Percentiles rank a stretch among this genome's conserved stretches.
Evolutionary conservation across 2,797 vertebrate species (phyloP).

Genomic region (Crenuchus spilurus): DNA sequence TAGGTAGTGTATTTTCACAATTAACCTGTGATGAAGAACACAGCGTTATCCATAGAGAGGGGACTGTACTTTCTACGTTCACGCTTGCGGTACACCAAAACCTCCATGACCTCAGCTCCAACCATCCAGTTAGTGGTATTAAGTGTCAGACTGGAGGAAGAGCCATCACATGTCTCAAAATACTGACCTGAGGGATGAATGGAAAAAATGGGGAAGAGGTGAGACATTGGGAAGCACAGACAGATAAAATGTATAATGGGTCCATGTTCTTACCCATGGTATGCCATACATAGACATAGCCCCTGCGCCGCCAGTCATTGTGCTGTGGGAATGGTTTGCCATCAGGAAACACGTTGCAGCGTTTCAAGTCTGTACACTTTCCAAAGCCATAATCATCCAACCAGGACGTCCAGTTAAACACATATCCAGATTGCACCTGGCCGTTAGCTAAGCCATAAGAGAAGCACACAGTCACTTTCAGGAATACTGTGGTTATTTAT

Average conservation of each 20-base stretch:
- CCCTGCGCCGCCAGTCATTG: conserved; percentile 80
- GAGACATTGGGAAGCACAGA: background rate
- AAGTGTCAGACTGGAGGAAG: conserved; percentile 80
- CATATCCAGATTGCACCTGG: conserved; percentile 73
- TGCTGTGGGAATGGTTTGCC: conserved; percentile 85
- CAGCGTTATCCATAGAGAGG: conserved; percentile 73
- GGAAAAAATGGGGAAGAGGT: background rate
- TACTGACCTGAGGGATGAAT: conserved; percentile 82
- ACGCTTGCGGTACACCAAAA: conserved; percentile 85
- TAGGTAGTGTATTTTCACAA: background rate
- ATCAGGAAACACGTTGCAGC: conserved; percentile 85
- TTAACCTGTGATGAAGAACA: conserved; percentile 88
- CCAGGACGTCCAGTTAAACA: conserved; percentile 90
- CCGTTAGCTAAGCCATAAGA: conserved; percentile 65
- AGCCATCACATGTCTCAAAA: conserved; percentile 81
- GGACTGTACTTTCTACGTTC: conserved; percentile 76
- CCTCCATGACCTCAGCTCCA: conserved; percentile 86
- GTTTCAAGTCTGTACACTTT: conserved; percentile 69
- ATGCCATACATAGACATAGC: conserved; percentile 92
- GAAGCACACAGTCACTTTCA: background rate
- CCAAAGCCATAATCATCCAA: conserved; percentile 77
- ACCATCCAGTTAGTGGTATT: conserved; percentile 84
- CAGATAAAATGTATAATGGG: background rate
- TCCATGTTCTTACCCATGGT: conserved; percentile 79
- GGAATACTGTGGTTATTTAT: too few species aligned